Evolutionary conservation across 2,888 invertebrate genomes (phyloP), one percentile per base, ranked within the genome.

Genomic region (Chrysolina oricalcia): DNA sequence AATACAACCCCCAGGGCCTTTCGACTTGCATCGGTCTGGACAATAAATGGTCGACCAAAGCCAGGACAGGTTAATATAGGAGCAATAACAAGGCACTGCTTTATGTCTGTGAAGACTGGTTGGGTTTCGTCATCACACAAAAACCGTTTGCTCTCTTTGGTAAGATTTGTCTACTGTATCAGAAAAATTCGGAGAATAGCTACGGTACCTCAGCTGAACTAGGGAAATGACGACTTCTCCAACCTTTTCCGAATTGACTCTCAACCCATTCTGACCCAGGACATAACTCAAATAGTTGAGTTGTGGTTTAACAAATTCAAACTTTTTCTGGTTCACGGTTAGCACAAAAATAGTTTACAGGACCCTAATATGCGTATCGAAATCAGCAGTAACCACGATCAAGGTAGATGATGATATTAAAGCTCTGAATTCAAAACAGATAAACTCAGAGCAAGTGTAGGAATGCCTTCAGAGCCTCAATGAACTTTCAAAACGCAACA

Each of bases 291-390:
- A 65, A 62, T 75, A 77, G 19, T 53, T 66, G 13, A 77, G 40
- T 50, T 77, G 70, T 8, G 59, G 62, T 19, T 59, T 41, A 48
- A 71, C 76, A 68, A 78, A 76, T n/a, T 66, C 41, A 63, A 75
- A 70, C 56, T 78, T 78, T 10, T 75, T 67, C n/a, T 17, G 43
- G 17, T 67, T 73, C 0, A 88, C 43, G 0, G 81, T 84, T 5
- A 83, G 63, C 13, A 79, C 79, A 2, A 80, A 80, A 3, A n/a
- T 17, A 19, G 9, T 48, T 21, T 82, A 43, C 3, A 68, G 50
- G 15, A 81, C 76, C 46, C 75, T 43, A 50, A 80, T 9, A 65
- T 83, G 82, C 2, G 17, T 56, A 23, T 72, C 21, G 23, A 83
- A 83, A 0, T 68, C 79, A 56, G 40, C 13, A 11, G 72, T 81